These are phyloP conservation scores for Aurelia aurita DNA, from an alignment of 30 jellyfish, hydroid and myxozoan species.

Conservation along the genomic window DNA sequence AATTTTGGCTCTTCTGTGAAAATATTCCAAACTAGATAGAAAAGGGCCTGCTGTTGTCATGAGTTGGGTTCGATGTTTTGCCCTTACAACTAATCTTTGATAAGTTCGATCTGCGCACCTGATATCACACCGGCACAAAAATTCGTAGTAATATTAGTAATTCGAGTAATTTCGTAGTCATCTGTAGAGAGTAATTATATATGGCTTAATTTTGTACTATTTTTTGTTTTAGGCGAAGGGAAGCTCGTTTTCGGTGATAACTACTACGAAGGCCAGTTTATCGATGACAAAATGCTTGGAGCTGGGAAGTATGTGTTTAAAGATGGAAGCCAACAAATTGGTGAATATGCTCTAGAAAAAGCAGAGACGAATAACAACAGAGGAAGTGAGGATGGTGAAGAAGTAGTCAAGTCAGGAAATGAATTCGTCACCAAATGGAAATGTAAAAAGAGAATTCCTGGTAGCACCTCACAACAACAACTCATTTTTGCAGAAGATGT, in stretches of 20 bases:
- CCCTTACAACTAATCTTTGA: no score
- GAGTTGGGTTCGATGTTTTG: no score
- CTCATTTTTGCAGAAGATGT: conserved; percentile 54
- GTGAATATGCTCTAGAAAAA: conserved; percentile 83
- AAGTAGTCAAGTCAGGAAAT: conserved; percentile 2
- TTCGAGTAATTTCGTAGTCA: no score
- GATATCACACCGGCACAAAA: no score
- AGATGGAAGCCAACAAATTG: conserved; percentile 90
- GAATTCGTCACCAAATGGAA: conserved; percentile 87
- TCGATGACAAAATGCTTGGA: conserved; percentile 93
- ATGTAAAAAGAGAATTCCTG: conserved; percentile 75
- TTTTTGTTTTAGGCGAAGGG: conserved; percentile 80
- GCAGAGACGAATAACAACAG: conserved; percentile 45
- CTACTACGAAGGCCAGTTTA: conserved; percentile 80
- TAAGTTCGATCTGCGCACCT: no score
- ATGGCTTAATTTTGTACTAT: no score
- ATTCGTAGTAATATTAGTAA: no score
- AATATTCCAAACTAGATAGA: no score
- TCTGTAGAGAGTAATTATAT: no score
- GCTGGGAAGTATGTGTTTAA: conserved; percentile 87
- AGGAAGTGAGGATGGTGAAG: conserved; percentile 19
- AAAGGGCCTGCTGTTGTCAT: no score
- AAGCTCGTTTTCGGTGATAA: conserved; percentile 78
- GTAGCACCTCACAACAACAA: conserved; percentile 46
- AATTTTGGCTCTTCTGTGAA: no score